Base-by-base conservation (phyloP, 1,140 invertebrate species). In the Cotesia typhae region DNA sequence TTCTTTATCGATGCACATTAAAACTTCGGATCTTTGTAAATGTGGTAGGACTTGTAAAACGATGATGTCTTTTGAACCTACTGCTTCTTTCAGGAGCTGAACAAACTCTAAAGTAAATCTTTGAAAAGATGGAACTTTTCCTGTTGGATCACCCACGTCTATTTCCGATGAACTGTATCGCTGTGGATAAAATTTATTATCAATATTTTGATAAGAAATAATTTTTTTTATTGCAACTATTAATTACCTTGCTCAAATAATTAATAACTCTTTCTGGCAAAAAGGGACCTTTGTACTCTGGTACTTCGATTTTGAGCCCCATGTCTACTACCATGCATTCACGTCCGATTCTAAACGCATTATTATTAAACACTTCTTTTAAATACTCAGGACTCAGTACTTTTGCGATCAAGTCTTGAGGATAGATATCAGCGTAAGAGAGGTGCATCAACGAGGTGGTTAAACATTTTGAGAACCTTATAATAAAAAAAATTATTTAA, bases 41-140 rank as follows among this genome's bases (percentile, higher is more conserved):
- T 92, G 89, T 2, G 91, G 91, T 75, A 92, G 78, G 55, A 91
- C 69, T 75, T 89, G 88, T 75, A 85, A 81, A 4, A 87, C 70
- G 70, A 88, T 78, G 9, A 67, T 77, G 3, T 71, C 52, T n/a
- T 77, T 41, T 9, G 69, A 10, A 38, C 71, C 60, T 10, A 75
- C 35, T 4, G 64, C 52, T 37, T 68, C 52, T 47, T 64, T 69
- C 61, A 73, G 28, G 37, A 67, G 38, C 66, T 73, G 51, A 4
- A 65, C 51, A 9, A 76, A 66, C 65, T 74, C 65, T 38, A 67
- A 66, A 9, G 59, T 57, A 60, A 73, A 66, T 69, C 57, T 72
- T 4, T 72, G 59, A 57, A 68, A 57, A 41, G 60, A 47, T 38
- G 59, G 65, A 38, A 55, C 14, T 64, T 63, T 63, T 17, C 4